Base-by-base conservation (phyloP, 1,140 invertebrate genomes). In the Drosophila ogumai region DNA sequence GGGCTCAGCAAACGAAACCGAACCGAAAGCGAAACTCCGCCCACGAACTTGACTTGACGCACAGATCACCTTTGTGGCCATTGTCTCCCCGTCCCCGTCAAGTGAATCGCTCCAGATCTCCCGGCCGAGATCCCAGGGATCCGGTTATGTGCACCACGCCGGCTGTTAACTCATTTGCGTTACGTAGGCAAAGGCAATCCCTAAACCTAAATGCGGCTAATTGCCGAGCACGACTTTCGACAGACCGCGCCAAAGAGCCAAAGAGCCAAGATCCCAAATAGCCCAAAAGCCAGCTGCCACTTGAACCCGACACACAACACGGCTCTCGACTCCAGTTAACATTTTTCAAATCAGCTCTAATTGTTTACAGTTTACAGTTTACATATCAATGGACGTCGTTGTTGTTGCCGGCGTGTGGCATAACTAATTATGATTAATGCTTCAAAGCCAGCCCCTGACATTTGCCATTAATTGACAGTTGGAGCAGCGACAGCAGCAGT, bases 341-440 rank as follows among this genome's bases (percentile, higher is more conserved):
- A 44, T 66, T 77, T 84, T 88, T 88, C 80, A 78, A 77, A 88
- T 90, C 85, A 88, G 60, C 72, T 84, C 80, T 74, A 88, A 88
- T 88, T 88, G 84, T 88, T 88, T 78, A 73, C 80, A 88, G 84
- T 87, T 88, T 80, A 76, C 84, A 88, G 84, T 88, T 88, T 78
- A 73, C 84, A 88, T 84, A 88, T 90, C 84, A 84, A 84, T 88
- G 65, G 36, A 43, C 56, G 44, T 59, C 50, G 68, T 28, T 63
- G 60, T 47, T 68, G 60, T 46, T 67, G 61, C 65, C 79, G 84
- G 78, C 84, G 84, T 82, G 80, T 87, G 84, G 80, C 82, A 87
- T 88, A 88, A 88, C 84, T 84, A 88, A 88, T 88, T 88, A 88
- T 88, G 84, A 88, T 88, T 88, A 88, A 88, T 88, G 84, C 65